Conservation (phyloP, 2,113 vertebrate genomes). For the Anolis carolinensis region DNA sequence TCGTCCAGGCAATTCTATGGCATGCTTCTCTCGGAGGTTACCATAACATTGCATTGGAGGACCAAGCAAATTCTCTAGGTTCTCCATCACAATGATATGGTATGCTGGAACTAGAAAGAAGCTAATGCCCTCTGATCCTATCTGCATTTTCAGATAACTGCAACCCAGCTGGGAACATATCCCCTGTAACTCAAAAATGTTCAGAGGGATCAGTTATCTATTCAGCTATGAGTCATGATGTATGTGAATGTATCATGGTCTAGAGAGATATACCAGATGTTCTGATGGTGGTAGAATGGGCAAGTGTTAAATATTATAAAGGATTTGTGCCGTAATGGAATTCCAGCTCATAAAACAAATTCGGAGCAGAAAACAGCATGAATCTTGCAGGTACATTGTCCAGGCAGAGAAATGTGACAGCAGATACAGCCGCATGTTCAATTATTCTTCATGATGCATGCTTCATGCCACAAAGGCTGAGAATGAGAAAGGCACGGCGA, state of each 20-base stretch:
- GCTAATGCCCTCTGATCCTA: too few species aligned
- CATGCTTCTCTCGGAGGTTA: too few species aligned
- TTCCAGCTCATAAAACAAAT: background rate
- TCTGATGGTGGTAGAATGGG: background rate
- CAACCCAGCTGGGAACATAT: too few species aligned
- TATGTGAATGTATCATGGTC: background rate
- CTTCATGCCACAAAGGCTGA: background rate
- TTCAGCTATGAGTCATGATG: background rate
- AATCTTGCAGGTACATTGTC: background rate
- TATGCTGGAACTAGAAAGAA: too few species aligned
- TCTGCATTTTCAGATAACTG: too few species aligned
- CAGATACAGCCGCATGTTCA: too few species aligned
- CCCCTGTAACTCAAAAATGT: background rate
- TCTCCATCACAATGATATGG: too few species aligned
- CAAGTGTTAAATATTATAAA: background rate
- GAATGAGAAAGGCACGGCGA: background rate
- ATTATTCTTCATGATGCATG: background rate
- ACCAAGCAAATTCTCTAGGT: too few species aligned
- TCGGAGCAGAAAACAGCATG: background rate
- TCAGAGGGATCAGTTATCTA: background rate
- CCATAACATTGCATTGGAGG: too few species aligned
- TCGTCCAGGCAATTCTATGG: too few species aligned
- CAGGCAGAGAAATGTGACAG: background rate
- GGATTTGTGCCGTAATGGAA: background rate
- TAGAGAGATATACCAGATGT: background rate